phyloP scores from a whole-genome alignment of 2,113 vertebrate genomes.

The Callospermophilus lateralis region DNA sequence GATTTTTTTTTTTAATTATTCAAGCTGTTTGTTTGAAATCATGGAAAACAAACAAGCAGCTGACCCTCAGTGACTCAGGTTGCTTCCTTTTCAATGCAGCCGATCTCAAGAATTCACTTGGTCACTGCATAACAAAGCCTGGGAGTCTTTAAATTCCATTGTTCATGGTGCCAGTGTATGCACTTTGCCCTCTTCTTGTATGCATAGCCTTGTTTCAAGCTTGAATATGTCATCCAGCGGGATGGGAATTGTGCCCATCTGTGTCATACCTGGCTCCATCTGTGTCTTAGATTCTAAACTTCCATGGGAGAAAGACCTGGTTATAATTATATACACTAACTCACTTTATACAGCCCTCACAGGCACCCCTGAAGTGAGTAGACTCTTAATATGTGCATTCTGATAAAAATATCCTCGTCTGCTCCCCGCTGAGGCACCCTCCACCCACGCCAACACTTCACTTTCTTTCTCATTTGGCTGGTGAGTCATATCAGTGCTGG shows the following conservation, averaged over 20 bases:
- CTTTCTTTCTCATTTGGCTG: conserved; percentile 75
- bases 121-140: not conserved
- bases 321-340: conserved; percentile 30
- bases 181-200: not conserved
- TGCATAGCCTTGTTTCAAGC: not conserved
- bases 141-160: not conserved
- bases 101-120: not conserved
- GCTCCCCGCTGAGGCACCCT: conserved; percentile 62
- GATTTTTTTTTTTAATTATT: not conserved
- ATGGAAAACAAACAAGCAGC: not conserved
- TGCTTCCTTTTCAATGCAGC: not conserved
- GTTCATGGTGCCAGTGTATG: not conserved
- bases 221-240: not conserved
- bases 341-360: not conserved
- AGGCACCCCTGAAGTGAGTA: conserved; percentile 44
- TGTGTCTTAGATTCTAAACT: conserved; percentile 41
- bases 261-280: not conserved
- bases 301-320: not conserved
- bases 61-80: not conserved
- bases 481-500: conserved; percentile 75
- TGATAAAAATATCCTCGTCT: conserved; percentile 79
- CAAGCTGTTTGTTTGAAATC: no score
- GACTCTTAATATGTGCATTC: conserved; percentile 70
- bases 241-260: not conserved
- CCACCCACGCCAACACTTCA: conserved; percentile 68